phyloP scores from a whole-genome alignment of 2,888 invertebrate species.

The Trichacis sp. region DNA sequence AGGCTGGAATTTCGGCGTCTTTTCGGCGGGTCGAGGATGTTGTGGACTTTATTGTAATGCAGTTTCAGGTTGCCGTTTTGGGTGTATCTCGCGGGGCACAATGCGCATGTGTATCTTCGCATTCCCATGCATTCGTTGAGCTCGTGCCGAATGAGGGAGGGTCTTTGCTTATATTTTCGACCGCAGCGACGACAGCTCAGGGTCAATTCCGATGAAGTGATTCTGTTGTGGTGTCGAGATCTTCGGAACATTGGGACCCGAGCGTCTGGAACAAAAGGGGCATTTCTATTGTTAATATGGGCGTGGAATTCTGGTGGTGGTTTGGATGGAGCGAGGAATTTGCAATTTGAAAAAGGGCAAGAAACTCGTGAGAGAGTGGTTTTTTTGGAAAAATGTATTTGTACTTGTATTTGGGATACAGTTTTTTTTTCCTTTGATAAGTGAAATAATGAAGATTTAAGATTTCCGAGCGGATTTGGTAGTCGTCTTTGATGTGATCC shows the following conservation, averaged over 20 bases:
- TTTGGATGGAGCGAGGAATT: too few relatives aligned
- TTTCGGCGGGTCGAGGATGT: slow-evolving; percentile 50
- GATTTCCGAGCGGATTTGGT: too few relatives aligned
- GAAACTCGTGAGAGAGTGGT: too few relatives aligned
- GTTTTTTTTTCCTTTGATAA: too few relatives aligned
- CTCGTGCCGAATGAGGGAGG: slow-evolving; percentile 77
- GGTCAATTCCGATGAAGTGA: slow-evolving; percentile 39
- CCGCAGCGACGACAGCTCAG: slow-evolving; percentile 59
- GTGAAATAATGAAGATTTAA: too few relatives aligned
- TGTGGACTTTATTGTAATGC: slow-evolving; percentile 52
- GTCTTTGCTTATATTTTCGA: slow-evolving; percentile 70
- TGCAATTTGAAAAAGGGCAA: too few relatives aligned
- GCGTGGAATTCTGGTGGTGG: too few relatives aligned
- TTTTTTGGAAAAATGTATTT: too few relatives aligned
- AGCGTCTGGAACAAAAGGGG: slow-evolving; percentile 36
- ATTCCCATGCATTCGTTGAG: slow-evolving; percentile 41
- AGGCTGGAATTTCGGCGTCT: slow-evolving; percentile 31
- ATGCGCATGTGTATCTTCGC: slow-evolving; percentile 69
- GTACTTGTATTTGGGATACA: too few relatives aligned
- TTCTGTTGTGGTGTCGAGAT: slow-evolving; percentile 45
- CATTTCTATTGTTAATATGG: too few relatives aligned
- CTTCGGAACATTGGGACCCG: slow-evolving; percentile 33
- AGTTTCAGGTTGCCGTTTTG: slow-evolving; percentile 73
- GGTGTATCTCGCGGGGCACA: slow-evolving; percentile 76
- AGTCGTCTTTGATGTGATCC: neutral